phyloP scores from a whole-genome alignment of 2,113 vertebrate genomes.

The Engraulis encrasicolus region DNA sequence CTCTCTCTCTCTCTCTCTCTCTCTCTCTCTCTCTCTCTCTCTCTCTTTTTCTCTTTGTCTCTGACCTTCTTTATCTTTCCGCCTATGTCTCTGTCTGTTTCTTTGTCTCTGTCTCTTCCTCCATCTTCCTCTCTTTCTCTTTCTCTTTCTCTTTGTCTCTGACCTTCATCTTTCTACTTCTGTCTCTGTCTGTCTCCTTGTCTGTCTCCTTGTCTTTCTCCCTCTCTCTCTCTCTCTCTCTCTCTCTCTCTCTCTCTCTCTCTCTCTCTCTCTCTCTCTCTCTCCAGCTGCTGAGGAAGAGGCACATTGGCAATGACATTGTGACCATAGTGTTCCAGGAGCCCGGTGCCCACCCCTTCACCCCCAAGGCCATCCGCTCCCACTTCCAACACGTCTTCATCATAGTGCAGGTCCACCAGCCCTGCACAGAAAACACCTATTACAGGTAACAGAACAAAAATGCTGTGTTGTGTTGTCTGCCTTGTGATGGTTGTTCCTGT shows the following conservation, averaged over 20 bases:
- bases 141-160: neutral
- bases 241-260: neutral
- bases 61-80: neutral
- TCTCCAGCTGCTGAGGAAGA: conserved; percentile 85
- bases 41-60: conserved; percentile 26
- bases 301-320: conserved; percentile 92
- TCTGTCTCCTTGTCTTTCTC: neutral
- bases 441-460: conserved; percentile 81
- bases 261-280: conserved; percentile 28
- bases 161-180: neutral
- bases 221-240: neutral
- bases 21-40: neutral
- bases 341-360: conserved; percentile 85
- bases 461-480: neutral
- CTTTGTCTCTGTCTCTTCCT: conserved; percentile 17
- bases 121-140: neutral
- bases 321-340: conserved; percentile 94
- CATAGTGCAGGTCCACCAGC: conserved; percentile 80
- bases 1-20: neutral
- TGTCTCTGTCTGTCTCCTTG: conserved; percentile 4
- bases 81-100: conserved; percentile 26
- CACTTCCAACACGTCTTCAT: conserved; percentile 93
- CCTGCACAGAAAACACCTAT: conserved; percentile 79
- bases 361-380: conserved; percentile 86
- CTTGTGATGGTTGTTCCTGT: neutral